Conservation (phyloP, 2,797 vertebrate species). For the Acipenser transmontanus region DNA sequence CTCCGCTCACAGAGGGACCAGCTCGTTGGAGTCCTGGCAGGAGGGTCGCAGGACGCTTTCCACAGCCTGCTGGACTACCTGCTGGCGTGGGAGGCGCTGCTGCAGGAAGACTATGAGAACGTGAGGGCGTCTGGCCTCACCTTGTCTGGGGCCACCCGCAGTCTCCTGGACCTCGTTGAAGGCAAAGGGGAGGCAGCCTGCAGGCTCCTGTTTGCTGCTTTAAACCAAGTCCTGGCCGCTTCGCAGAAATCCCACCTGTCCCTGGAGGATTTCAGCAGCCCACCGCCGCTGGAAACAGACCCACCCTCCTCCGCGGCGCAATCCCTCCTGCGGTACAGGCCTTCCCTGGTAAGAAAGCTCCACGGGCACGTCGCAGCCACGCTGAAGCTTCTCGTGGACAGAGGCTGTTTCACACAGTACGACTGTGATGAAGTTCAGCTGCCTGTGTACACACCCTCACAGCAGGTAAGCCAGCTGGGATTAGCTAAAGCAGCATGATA, state of each 20-base stretch:
- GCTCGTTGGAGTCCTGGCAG: conserved; percentile 58
- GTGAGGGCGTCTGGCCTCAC: conserved; percentile 46
- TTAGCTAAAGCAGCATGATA: too few relatives aligned
- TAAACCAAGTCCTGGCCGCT: conserved; percentile 50
- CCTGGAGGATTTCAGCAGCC: conserved; percentile 23
- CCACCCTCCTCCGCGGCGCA: conserved; percentile 24
- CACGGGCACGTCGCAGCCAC: conserved; percentile 47
- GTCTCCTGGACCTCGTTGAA: conserved; percentile 62
- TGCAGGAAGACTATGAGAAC: conserved; percentile 72
- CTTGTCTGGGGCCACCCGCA: conserved; percentile 51
- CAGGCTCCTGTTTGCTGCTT: conserved; percentile 44
- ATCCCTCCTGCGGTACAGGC: conserved; percentile 54
- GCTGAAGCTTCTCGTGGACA: conserved; percentile 45
- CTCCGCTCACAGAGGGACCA: conserved; percentile 59
- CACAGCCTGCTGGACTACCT: conserved; percentile 70
- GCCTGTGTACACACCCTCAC: conserved; percentile 63
- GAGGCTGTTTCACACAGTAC: conserved; percentile 51
- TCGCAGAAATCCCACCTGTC: conserved; percentile 29
- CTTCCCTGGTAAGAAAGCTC: conserved; percentile 54
- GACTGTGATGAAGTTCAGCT: conserved; percentile 65
- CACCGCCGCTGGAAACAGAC: conserved; percentile 13
- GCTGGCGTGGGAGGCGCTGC: conserved; percentile 58
- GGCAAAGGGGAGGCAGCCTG: conserved; percentile 61
- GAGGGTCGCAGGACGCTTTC: conserved; percentile 61
- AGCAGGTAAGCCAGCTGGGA: conserved; percentile 57